Evolutionary conservation across 2,888 invertebrate species (phyloP), one percentile per base, ranked within the genome.

Genomic region (Callinectes sapidus): DNA sequence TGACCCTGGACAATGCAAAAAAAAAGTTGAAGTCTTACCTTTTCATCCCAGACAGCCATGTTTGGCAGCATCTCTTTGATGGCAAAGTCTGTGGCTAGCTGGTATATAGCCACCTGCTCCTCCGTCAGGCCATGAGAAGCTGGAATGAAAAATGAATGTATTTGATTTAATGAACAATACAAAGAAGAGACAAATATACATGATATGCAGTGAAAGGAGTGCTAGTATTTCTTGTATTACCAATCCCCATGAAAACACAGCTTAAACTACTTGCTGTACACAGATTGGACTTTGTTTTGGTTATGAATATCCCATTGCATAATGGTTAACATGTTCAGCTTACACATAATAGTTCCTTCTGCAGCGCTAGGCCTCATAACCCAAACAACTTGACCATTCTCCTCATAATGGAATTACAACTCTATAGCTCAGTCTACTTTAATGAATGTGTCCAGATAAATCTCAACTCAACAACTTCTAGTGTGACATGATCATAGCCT

Each of bases 1-100:
- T 23, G 23, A 61, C 23, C 5, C 23, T 61, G 23, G 10, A 13
- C 0, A 18, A 61, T 81, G 14, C 2, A 2, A 81, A 35, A 13
- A 32, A 8, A 32, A 32, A 5, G 35, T 35, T 16, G 16, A 28
- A 35, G 13, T 1, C 90, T 88, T 91, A 96, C 96, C 95, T 96
- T 95, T 95, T 96, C 95, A 95, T 97, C 97, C 96, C 96, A 97
- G 94, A 96, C 95, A n/a, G 95, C 95, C 96, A 96, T 96, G 89
- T 96, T 95, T 18, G 97, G 96, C 54, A 95, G 95, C 95, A 97
- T 95, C 95, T 97, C 96, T 93, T 96, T 96, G 92, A 95, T 95
- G 14, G 96, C 96, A 95, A 97, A 97, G 92, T 96, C 95, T 90
- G 95, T 94, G 6, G 97, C 96, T 92, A 96, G 95, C 91, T 96